A percentile compares a stretch with the other conserved stretches of the same genome.
These are phyloP conservation scores for Hydrolagus colliei DNA, from an alignment of 2,797 vertebrate species.

Conservation along the genomic window DNA sequence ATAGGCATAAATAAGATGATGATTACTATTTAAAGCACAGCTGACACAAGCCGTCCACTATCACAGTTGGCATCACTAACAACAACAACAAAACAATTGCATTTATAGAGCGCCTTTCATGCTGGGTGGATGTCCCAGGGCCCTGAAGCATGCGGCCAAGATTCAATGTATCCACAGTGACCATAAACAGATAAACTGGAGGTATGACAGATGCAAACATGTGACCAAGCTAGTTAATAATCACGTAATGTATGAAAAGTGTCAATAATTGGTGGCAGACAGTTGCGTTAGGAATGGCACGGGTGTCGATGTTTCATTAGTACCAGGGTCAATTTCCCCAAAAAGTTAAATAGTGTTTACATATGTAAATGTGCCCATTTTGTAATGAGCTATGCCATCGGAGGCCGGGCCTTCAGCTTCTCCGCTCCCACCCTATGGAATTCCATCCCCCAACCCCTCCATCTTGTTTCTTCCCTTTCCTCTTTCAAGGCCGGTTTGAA, in stretches of 20 bases:
- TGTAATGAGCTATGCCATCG: too few species aligned
- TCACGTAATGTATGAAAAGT: neutral
- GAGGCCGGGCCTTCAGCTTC: too few species aligned
- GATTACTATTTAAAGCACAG: constrained; percentile 16
- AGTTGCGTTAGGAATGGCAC: constrained; percentile 1
- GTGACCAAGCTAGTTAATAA: constrained; percentile 3
- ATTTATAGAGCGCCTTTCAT: too few species aligned
- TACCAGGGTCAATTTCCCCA: neutral
- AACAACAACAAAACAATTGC: too few species aligned
- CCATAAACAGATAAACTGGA: neutral
- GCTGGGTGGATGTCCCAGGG: too few species aligned
- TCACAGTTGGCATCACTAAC: too few species aligned
- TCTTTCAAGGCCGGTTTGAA: too few species aligned
- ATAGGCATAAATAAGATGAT: neutral
- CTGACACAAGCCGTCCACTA: neutral
- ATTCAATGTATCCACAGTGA: neutral
- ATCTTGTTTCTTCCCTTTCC: too few species aligned
- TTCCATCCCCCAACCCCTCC: too few species aligned
- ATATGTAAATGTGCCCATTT: too few species aligned
- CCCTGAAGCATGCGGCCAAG: neutral
- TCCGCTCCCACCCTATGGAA: too few species aligned
- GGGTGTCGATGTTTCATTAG: neutral
- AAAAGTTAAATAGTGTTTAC: too few species aligned
- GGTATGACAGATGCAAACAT: neutral
- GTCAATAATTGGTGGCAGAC: constrained; percentile 14